Conservation (phyloP, 2,797 vertebrate species). For the Nyctalus aviator region DNA sequence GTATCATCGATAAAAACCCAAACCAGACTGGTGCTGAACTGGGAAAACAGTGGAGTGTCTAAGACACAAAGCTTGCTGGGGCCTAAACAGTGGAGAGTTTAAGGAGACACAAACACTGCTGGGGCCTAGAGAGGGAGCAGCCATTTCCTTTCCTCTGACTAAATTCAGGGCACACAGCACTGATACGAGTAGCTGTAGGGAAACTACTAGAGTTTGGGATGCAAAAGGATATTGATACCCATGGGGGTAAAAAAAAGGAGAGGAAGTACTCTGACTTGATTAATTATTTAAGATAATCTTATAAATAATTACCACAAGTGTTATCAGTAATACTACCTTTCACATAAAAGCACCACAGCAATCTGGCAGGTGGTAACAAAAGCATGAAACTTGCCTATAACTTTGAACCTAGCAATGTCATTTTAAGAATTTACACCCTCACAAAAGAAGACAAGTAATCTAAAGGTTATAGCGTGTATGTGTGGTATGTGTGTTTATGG, state of each 20-base stretch:
- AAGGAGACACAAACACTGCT: neutral
- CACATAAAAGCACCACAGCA: constrained; percentile 3
- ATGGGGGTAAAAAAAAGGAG: neutral
- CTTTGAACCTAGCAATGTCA: neutral
- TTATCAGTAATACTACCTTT: neutral
- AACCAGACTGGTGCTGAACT: neutral
- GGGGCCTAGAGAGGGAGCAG: neutral
- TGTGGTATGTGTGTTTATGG: no score
- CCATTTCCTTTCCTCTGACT: neutral
- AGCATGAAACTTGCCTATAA: constrained; percentile 21
- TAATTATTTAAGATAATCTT: constrained; percentile 30
- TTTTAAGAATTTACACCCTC: neutral
- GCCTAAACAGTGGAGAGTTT: neutral
- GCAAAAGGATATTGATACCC: neutral
- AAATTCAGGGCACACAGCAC: neutral
- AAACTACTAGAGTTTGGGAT: neutral
- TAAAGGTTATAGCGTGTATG: neutral
- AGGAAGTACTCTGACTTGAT: constrained; percentile 3
- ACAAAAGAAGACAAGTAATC: constrained; percentile 36
- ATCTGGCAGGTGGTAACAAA: neutral
- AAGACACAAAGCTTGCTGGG: neutral
- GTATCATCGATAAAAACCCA: neutral
- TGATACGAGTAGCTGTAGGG: neutral
- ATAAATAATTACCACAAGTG: constrained; percentile 4
- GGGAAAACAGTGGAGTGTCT: neutral